phyloP scores from a whole-genome alignment of 1,140 invertebrate species.

The Eueides isabella region DNA sequence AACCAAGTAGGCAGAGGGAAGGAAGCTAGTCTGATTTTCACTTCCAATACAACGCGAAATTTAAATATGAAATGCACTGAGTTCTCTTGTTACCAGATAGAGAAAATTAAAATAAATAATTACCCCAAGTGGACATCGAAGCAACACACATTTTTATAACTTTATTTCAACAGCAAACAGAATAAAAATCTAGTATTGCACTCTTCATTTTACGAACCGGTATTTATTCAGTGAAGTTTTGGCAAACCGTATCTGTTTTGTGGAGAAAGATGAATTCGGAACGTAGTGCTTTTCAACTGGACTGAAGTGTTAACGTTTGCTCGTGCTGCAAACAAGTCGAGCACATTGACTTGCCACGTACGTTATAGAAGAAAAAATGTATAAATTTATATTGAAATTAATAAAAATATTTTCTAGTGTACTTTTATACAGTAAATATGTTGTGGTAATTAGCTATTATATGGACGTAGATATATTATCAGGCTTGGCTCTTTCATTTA shows the following conservation, averaged over 20 bases:
- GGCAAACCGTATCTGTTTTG: constrained; percentile 1
- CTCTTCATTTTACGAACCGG: not conserved
- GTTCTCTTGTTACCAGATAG: too few species aligned
- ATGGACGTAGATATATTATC: too few species aligned
- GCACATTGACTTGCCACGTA: not conserved
- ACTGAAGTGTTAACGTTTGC: not conserved
- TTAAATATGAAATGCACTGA: too few species aligned
- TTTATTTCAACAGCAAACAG: not conserved
- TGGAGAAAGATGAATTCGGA: constrained; percentile 7
- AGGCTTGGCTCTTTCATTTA: too few species aligned
- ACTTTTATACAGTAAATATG: not conserved
- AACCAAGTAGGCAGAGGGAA: too few species aligned
- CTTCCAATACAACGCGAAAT: too few species aligned
- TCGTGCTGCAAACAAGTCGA: not conserved
- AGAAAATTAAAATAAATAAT: too few species aligned
- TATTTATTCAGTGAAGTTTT: constrained; percentile 7
- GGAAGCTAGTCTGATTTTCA: too few species aligned
- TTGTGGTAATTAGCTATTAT: too few species aligned
- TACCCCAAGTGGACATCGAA: too few species aligned
- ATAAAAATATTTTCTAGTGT: not conserved
- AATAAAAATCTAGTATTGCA: not conserved
- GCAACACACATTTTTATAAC: not conserved
- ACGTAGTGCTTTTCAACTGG: not conserved
- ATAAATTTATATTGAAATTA: not conserved
- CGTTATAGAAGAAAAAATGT: not conserved